Evolutionary conservation across 35 echinoderm and acorn worm species (phyloP).

Genomic region (Stichopus chloronotus): DNA sequence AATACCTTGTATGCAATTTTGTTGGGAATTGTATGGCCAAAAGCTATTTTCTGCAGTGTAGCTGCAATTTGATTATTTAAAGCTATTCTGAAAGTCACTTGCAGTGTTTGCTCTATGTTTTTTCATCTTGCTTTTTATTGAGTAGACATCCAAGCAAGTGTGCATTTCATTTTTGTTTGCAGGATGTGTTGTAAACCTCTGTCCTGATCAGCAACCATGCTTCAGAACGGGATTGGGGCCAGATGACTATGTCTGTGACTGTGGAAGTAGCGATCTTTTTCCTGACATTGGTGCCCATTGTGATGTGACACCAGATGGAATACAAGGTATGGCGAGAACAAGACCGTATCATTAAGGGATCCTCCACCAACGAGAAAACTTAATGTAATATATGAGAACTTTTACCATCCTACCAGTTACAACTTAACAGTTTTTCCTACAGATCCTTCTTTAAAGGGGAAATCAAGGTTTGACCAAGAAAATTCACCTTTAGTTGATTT

Average conservation of each 20-base stretch:
- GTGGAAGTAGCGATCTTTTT: neutral
- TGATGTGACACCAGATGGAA: neutral
- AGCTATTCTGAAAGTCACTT: too few species aligned
- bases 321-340: neutral
- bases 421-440: neutral
- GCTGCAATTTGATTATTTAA: too few species aligned
- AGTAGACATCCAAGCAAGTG: too few species aligned
- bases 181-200: slow-evolving; percentile 48
- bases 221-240: neutral
- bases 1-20: too few species aligned
- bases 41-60: too few species aligned
- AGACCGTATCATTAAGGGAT: neutral
- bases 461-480: too few species aligned
- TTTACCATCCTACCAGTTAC: too few species aligned
- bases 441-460: neutral
- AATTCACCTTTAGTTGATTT: too few species aligned
- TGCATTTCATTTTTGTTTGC: neutral
- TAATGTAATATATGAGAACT: neutral
- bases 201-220: slow-evolving; percentile 3
- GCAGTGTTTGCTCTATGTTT: too few species aligned
- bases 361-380: neutral
- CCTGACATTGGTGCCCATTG: neutral
- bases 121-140: too few species aligned
- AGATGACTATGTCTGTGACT: slow-evolving; percentile 39
- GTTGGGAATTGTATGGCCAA: too few species aligned